phyloP scores from a whole-genome alignment of 2,888 invertebrate genomes.

The Nomada goodeniana region DNA sequence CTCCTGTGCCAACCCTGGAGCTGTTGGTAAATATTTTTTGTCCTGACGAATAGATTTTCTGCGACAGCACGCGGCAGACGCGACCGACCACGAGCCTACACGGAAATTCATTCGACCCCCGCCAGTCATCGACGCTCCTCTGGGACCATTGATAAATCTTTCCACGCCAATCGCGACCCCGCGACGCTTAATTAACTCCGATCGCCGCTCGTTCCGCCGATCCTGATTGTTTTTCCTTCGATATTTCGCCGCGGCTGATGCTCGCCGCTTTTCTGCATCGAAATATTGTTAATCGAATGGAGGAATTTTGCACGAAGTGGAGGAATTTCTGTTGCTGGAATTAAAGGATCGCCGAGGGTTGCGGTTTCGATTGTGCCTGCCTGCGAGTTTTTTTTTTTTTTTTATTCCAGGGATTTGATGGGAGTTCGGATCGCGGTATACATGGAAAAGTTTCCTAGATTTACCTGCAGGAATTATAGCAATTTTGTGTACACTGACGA shows the following conservation, averaged over 20 bases:
- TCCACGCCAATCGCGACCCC: conserved; percentile 32
- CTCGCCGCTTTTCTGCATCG: not conserved
- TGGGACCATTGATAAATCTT: conserved; percentile 55
- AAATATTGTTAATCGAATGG: not conserved
- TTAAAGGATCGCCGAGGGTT: too few species aligned
- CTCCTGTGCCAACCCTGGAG: conserved; percentile 66
- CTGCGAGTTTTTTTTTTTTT: too few species aligned
- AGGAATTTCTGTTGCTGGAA: too few species aligned
- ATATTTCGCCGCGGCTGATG: conserved; percentile 22
- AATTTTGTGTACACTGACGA: too few species aligned
- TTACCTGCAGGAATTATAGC: too few species aligned
- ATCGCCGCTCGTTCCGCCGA: conserved; percentile 29
- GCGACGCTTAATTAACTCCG: conserved; percentile 51
- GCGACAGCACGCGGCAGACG: conserved; percentile 53
- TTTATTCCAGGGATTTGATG: too few species aligned
- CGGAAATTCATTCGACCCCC: conserved; percentile 51
- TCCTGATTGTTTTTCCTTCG: conserved; percentile 1
- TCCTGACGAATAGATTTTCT: conserved; percentile 70
- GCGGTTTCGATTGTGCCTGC: too few species aligned
- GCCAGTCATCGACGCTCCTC: conserved; percentile 33
- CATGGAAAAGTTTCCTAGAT: too few species aligned
- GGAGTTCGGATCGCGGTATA: too few species aligned
- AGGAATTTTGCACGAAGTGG: not conserved
- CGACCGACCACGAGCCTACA: conserved; percentile 46
- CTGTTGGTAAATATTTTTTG: conserved; percentile 72